phyloP scores from a whole-genome alignment of 2,888 invertebrate species.

The Orthosia gracilis region DNA sequence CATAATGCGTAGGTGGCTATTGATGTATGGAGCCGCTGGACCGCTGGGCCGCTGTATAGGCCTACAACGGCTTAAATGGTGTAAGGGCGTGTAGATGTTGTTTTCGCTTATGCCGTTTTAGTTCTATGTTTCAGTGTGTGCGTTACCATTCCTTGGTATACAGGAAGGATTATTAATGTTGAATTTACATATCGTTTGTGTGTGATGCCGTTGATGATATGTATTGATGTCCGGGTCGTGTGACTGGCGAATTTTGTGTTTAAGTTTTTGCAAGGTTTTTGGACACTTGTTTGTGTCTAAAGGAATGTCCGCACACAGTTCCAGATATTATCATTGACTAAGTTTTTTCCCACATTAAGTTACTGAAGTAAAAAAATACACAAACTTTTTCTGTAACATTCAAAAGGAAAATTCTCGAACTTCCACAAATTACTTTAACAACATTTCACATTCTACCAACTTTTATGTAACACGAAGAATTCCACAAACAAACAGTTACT shows the following conservation, averaged over 20 bases:
- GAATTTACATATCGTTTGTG: conserved; percentile 17
- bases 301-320: background rate
- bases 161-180: conserved; percentile 26
- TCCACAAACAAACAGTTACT: conserved; percentile 52
- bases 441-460: conserved; percentile 41
- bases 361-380: conserved; percentile 1
- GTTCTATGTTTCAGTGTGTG: background rate
- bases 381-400: conserved; percentile 15
- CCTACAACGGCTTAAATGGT: background rate
- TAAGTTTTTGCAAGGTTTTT: no score
- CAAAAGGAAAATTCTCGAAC: conserved; percentile 36
- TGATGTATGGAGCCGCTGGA: conserved; percentile 44
- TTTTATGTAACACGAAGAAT: conserved; percentile 42
- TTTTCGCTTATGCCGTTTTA: background rate
- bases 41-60: no score
- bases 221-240: background rate
- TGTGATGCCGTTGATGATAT: background rate
- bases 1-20: conserved; percentile 64
- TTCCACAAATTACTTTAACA: conserved; percentile 45
- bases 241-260: background rate
- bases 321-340: conserved; percentile 2
- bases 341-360: conserved; percentile 23
- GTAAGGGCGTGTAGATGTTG: conserved; percentile 21
- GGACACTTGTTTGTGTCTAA: background rate
- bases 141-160: conserved; percentile 30